Evolutionary conservation across 2,113 vertebrate species (phyloP), one percentile per base, ranked within the genome.

Genomic region (Petrocephalus microphthalmus): DNA sequence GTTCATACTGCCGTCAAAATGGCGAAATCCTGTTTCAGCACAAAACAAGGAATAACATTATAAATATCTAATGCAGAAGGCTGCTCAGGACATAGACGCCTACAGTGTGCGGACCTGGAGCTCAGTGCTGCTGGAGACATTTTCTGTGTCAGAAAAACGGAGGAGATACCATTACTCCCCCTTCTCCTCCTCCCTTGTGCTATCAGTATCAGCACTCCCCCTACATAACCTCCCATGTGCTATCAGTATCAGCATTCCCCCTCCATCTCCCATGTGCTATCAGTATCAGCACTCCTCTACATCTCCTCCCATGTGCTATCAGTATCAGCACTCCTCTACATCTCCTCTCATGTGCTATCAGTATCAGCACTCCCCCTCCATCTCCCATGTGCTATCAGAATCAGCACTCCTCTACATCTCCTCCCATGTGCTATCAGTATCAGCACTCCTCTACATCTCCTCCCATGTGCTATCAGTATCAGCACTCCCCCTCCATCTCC

Each of bases 1-100:
- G 49, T 22, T 83, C 42, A 83, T 67, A n/a, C 25, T 67, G 60
- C 60, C 60, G 29, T 67, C 60, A 67, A 81, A 81, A 45, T 47
- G 81, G 47, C n/a, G 5, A 83, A 83, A 83, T 83, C 81, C 81
- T 10, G 45, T 49, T 83, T 83, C 81, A 83, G 81, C 81, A 83
- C 20, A 49, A 83, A 47, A 83, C 22, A 42, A n/a, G 19, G 22
- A 83, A 83, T 83, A 83, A 45, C 45, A 83, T 47, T 83, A 74
- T 74, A 83, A 49, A 49, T 83, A 49, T 83, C 81, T 47, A 83
- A 83, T 49, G 22, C 45, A 83, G 81, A 47, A 49, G 33, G 22
- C 10, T 47, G 81, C 81, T 83, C 81, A 22, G 45, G 71, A 74
- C 37, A 5, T 33, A 6, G 71, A 74, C 6, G 17, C 71, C 33